Evolutionary conservation across 2,113 vertebrate genomes (phyloP), one percentile per base, ranked within the genome.

Genomic region (Pygoscelis adeliae): DNA sequence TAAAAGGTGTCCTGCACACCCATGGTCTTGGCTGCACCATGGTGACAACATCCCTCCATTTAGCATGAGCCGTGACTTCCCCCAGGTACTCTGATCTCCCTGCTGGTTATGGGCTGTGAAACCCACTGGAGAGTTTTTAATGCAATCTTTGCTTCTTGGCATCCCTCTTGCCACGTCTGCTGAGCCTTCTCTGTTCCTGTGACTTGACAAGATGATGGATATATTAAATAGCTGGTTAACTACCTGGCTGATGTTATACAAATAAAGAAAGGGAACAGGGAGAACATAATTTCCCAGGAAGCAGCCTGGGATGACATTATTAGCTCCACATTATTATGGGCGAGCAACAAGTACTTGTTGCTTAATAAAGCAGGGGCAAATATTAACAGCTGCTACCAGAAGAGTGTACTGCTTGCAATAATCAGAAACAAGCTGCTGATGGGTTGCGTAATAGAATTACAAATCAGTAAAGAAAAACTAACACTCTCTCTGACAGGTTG

Each of bases 361-460:
- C 44, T 29, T 95, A 96, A 95, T 95, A 94, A 97, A 94, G 63
- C 72, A 92, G 78, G 82, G 83, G 53, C 52, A 95, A 77, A 85
- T 94, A 97, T 74, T 97, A 90, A 81, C 49, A 93, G 42, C 55
- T 95, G 80, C 47, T 94, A 69, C 55, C 81, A 91, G 88, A 59
- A 40, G 50, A 79, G 53, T 6, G 5, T 44, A 53, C 6, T 46
- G 78, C 65, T 92, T 91, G 36, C 52, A 79, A 26, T 80, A 80
- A 97, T 65, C 72, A 87, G 65, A 55, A 96, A 77, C 27, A 74
- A 93, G 88, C 40, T 88, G 42, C 56, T 93, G 89, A 91, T 79
- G 61, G 83, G 36, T 83, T 95, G 50, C 85, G 52, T 77, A 94
- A 94, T 93, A 83, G 85, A 90, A 93, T 96, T 95, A 94, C 85